Evolutionary conservation across 2,888 invertebrate species (phyloP).

Genomic region (Megamerina dolium): DNA sequence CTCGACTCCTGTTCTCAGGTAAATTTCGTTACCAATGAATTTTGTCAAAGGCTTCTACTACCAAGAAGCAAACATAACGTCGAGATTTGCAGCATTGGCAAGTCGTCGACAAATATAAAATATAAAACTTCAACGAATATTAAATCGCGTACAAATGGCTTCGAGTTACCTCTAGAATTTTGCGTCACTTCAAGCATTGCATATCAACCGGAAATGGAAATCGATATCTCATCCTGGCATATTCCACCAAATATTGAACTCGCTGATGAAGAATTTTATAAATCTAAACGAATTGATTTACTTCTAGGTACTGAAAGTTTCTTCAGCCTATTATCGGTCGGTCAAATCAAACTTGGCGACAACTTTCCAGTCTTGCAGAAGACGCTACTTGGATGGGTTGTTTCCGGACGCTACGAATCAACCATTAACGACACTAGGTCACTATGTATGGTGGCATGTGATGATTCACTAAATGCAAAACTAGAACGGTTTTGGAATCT

Average conservation of each 20-base stretch:
- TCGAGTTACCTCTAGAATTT: constrained; percentile 14
- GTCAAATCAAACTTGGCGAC: constrained; percentile 17
- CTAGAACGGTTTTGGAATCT: constrained; percentile 1
- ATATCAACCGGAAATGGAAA: too few relatives aligned
- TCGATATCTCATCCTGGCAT: background rate
- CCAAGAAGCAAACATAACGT: constrained; percentile 10
- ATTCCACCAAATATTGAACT: constrained; percentile 1
- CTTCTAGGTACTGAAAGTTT: constrained; percentile 20
- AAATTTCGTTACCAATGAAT: constrained; percentile 17
- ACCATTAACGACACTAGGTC: too few relatives aligned
- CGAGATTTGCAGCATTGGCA: constrained; percentile 18
- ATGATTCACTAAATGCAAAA: too few relatives aligned
- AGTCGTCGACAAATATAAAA: constrained; percentile 12
- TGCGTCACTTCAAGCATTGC: constrained; percentile 19
- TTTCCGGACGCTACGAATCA: too few relatives aligned
- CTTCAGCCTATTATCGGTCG: constrained; percentile 17
- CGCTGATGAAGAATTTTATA: constrained; percentile 19
- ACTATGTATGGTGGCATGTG: too few relatives aligned
- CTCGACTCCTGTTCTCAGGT: constrained; percentile 17
- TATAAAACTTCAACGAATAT: constrained; percentile 10
- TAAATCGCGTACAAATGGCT: constrained; percentile 13
- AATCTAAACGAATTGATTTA: constrained; percentile 17
- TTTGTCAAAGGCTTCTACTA: constrained; percentile 9
- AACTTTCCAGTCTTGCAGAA: constrained; percentile 20
- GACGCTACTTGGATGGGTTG: constrained; percentile 21